Base-by-base conservation (phyloP, 2,797 vertebrate genomes). In the Buceros bicornis region DNA sequence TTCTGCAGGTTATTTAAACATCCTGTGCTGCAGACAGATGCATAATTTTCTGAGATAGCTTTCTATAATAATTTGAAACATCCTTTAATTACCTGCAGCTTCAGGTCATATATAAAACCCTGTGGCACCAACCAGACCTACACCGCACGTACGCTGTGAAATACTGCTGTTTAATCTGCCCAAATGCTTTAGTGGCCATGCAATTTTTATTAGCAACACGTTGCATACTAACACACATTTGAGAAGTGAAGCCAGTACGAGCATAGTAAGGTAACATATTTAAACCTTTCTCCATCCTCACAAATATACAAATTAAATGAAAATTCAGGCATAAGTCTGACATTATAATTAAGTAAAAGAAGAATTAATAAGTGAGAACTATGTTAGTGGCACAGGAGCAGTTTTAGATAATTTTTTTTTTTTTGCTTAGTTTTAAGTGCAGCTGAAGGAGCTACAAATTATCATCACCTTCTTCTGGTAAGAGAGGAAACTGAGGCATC, bases 401-500 rank as follows among this genome's bases (percentile, higher is more conserved):
- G 25, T 10, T 70, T 62, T 65, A 70, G 28, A 35, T 20, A 58
- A 61, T 29, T 31, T 69, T 1, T 51, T 35, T 24, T 67, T 43
- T 50, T 82, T 89, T 54, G 4, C 7, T 87, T 29, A 70, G 10
- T 21, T 80, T 78, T 89, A 92, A 87, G 67, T 0, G 0, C 18
- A 50, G 18, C 15, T n/a, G 18, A 56, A 66, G 37, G 42, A 83
- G 6, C 14, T 60, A 29, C 2, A 51, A 85, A 57, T 95, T 93
- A 82, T 20, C 33, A 83, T 95, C 98, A 99, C 99, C 99, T 99
- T 96, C 99, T 98, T 71, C 98, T 98, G 90, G 99, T 99, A 93
- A 99, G 98, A 28, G 97, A 98, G 43, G 98, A 98, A 67, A 98
- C 53, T 1, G 98, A 98, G 45, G 97, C 97, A 73, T 97, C 97